These are phyloP conservation scores for Chironomus tentans DNA, from an alignment of 2,888 invertebrate genomes.

Conservation along the genomic window DNA sequence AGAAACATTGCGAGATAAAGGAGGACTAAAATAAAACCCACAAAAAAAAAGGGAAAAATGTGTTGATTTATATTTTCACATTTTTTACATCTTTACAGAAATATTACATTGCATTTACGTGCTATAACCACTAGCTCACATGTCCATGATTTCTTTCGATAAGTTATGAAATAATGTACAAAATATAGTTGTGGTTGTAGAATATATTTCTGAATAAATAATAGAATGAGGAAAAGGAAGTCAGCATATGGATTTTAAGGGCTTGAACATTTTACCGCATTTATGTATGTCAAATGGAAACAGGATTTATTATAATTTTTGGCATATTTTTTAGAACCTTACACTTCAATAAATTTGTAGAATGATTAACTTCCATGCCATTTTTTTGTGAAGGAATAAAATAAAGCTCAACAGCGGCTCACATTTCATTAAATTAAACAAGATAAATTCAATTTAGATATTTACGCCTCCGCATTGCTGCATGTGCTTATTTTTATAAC, in stretches of 20 bases:
- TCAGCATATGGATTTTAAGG: neutral
- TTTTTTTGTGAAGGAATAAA: too few species aligned
- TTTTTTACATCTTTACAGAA: neutral
- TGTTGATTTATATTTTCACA: slow-evolving; percentile 22
- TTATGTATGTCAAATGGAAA: neutral
- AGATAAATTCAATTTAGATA: too few species aligned
- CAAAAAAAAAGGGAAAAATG: slow-evolving; percentile 11
- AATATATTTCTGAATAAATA: too few species aligned
- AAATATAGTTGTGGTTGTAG: neutral
- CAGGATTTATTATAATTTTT: neutral
- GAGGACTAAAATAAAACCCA: neutral
- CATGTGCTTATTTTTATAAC: too few species aligned
- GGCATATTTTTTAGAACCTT: too few species aligned
- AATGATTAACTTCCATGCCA: too few species aligned
- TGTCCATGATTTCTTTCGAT: neutral
- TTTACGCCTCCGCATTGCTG: too few species aligned
- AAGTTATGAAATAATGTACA: neutral
- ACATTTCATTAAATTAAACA: too few species aligned
- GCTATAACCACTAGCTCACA: neutral
- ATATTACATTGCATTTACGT: slow-evolving; percentile 21
- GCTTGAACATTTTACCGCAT: too few species aligned
- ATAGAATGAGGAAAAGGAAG: neutral
- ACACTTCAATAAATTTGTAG: too few species aligned
- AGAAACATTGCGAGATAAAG: neutral
- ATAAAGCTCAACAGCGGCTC: too few species aligned